Conservation (phyloP, 2,797 vertebrate species). For the Argentina silus region DNA sequence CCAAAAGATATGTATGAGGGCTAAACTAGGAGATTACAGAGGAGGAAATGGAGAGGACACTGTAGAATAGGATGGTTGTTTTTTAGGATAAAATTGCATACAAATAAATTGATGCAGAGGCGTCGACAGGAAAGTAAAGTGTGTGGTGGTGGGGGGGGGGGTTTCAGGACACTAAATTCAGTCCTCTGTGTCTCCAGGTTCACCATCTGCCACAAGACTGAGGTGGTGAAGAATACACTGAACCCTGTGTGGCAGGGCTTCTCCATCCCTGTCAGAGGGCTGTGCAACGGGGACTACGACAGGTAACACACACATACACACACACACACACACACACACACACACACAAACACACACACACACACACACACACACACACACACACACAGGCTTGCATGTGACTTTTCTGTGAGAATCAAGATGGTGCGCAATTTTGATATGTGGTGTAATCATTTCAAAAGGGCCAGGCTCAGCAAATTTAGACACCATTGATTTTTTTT, state of each 20-base stretch:
- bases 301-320: conserved; percentile 74
- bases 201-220: conserved; percentile 97
- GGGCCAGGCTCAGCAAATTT: conserved; percentile 33
- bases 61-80: not conserved
- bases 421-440: conserved; percentile 27
- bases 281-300: conserved; percentile 94
- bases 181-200: conserved; percentile 75
- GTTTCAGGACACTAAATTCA: not conserved
- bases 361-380: conserved; percentile 3
- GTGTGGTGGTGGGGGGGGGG: not conserved
- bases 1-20: conserved; percentile 21
- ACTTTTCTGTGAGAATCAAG: conserved; percentile 39
- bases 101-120: conserved; percentile 7
- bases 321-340: not conserved
- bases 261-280: conserved; percentile 89
- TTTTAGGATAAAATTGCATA: conserved; percentile 27
- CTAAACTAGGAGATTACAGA: conserved; percentile 22
- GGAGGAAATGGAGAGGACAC: conserved; percentile 6
- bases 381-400: not conserved
- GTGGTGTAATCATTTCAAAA: conserved; percentile 33
- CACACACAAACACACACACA: not conserved
- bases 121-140: conserved; percentile 3
- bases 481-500: conserved; percentile 54
- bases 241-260: conserved; percentile 92
- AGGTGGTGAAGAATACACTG: conserved; percentile 91